phyloP scores from a whole-genome alignment of 2,113 vertebrate species.

The Chaetorhynchus papuensis region DNA sequence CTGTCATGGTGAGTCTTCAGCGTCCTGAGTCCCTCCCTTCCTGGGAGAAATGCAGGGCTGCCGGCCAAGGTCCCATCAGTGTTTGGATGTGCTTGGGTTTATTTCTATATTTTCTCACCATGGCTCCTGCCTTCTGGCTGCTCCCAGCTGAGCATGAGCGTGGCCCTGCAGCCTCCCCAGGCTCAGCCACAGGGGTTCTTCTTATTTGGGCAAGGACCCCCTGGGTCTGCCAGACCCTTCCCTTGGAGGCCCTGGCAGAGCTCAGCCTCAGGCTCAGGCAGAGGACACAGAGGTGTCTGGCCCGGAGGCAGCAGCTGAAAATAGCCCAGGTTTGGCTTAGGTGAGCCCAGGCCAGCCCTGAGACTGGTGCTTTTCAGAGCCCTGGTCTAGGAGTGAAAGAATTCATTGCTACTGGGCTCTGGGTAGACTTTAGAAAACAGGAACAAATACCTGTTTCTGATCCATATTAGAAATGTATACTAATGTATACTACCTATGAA shows the following conservation, averaged over 20 bases:
- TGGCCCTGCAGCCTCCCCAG: neutral
- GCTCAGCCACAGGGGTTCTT: neutral
- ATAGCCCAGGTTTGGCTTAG: accelerated
- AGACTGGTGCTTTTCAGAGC: neutral
- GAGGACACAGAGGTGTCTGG: neutral
- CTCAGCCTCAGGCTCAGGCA: neutral
- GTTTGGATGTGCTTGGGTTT: neutral
- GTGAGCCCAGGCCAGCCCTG: neutral
- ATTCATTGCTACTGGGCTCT: neutral
- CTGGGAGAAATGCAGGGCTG: neutral
- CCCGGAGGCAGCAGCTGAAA: accelerated
- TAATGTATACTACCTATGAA: neutral
- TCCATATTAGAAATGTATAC: neutral
- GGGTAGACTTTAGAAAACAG: neutral
- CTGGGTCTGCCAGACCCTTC: neutral
- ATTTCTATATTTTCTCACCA: neutral
- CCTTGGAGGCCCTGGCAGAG: neutral
- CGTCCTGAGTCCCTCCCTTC: accelerated
- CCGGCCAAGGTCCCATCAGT: too few relatives aligned
- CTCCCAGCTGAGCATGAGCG: accelerated
- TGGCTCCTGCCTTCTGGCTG: neutral
- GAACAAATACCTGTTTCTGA: neutral
- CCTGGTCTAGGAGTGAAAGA: neutral
- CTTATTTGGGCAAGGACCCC: neutral
- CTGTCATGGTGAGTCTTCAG: accelerated